Conservation (phyloP, 2,113 vertebrate species). For the Vulpes vulpes region DNA sequence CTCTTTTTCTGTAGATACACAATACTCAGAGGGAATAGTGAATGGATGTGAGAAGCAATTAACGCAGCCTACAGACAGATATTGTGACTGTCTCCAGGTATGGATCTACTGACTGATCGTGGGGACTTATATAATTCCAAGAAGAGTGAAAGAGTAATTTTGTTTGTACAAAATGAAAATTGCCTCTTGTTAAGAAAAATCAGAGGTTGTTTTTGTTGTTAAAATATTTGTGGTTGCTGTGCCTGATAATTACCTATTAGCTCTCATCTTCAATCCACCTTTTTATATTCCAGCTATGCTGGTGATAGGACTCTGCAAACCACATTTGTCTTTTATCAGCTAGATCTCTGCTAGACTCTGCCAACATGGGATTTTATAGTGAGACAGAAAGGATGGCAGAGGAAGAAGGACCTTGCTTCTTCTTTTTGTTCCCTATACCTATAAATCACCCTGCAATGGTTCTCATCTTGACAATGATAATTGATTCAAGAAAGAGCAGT, state of each 20-base stretch:
- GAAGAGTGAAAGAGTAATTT: background rate
- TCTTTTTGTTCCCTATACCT: background rate
- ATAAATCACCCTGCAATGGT: background rate
- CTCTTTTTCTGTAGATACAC: background rate
- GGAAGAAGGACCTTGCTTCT: background rate
- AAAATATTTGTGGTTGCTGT: background rate
- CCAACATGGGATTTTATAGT: background rate
- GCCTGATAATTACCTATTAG: background rate
- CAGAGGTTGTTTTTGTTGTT: background rate
- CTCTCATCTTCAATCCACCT: background rate
- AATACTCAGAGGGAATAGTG: background rate
- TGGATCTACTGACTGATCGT: background rate
- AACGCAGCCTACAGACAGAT: background rate
- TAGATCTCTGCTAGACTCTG: background rate
- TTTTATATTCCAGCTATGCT: background rate
- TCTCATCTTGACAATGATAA: background rate
- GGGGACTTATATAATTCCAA: background rate
- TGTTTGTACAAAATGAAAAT: slow-evolving; percentile 7
- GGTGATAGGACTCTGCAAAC: background rate
- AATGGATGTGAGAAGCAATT: background rate
- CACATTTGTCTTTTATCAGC: background rate
- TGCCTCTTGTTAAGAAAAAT: background rate
- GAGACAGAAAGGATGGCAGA: background rate
- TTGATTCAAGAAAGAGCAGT: background rate
- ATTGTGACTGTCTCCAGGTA: background rate